A percentile compares a stretch with the other conserved stretches of the same genome.
phyloP scores from a whole-genome alignment of 2,888 invertebrate genomes.

The Lacanobia wlatinum region DNA sequence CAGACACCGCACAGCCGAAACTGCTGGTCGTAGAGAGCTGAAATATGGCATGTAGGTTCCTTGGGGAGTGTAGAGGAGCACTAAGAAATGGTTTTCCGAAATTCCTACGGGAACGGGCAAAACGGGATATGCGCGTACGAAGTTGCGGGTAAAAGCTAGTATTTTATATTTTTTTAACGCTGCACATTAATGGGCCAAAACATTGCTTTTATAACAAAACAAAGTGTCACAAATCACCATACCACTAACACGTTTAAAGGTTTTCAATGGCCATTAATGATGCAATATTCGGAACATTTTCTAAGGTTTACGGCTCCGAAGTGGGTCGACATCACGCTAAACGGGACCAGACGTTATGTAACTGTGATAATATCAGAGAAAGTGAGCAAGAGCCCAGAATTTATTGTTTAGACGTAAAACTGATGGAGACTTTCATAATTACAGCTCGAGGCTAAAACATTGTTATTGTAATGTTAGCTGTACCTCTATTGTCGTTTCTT shows the following conservation, averaged over 20 bases:
- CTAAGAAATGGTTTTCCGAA: too few relatives aligned
- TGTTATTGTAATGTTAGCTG: slow-evolving; percentile 36
- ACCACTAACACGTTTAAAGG: slow-evolving; percentile 26
- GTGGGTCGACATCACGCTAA: slow-evolving; percentile 59
- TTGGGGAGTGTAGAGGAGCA: too few relatives aligned
- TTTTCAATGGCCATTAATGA: slow-evolving; percentile 35
- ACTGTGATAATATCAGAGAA: slow-evolving; percentile 62
- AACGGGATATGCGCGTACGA: too few relatives aligned
- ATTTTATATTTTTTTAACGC: too few relatives aligned
- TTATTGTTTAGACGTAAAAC: slow-evolving; percentile 59
- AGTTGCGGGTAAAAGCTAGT: too few relatives aligned
- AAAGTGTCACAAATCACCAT: slow-evolving; percentile 14
- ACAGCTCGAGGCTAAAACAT: slow-evolving; percentile 41
- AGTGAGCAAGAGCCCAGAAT: slow-evolving; percentile 53
- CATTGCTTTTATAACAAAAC: not conserved
- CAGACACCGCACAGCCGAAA: too few relatives aligned
- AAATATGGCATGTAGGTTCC: too few relatives aligned
- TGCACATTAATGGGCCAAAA: not conserved
- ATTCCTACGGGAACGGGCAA: too few relatives aligned
- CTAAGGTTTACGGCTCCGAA: slow-evolving; percentile 51
- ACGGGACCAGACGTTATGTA: slow-evolving; percentile 59
- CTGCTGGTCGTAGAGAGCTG: too few relatives aligned
- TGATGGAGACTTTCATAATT: slow-evolving; percentile 60
- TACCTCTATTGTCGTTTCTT: slow-evolving; percentile 4
- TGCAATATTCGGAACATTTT: slow-evolving; percentile 49